phyloP scores from a whole-genome alignment of 2,888 invertebrate genomes.

The Gerris lacustris region DNA sequence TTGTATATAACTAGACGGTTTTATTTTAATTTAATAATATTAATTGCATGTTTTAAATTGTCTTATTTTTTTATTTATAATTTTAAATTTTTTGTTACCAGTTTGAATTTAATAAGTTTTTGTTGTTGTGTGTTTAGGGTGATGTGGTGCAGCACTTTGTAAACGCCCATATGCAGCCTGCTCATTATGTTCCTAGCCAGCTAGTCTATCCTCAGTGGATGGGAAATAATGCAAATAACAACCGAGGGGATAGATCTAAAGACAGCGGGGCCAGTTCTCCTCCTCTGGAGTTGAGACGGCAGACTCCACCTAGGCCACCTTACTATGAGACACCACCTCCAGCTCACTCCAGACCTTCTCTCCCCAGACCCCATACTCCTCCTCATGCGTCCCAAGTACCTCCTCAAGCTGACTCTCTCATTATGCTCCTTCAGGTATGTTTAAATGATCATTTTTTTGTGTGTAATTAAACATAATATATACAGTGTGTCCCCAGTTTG shows the following conservation, averaged over 20 bases:
- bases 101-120: too few relatives aligned
- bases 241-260: constrained; percentile 19
- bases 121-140: constrained; percentile 36
- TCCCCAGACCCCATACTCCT: constrained; percentile 64
- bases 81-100: too few relatives aligned
- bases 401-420: constrained; percentile 67
- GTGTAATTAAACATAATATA: constrained; percentile 31
- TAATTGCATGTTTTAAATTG: too few relatives aligned
- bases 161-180: constrained; percentile 36
- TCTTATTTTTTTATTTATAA: too few relatives aligned
- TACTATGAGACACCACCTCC: constrained; percentile 31
- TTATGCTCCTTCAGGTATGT: constrained; percentile 57
- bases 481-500: too few relatives aligned
- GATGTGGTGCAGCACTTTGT: constrained; percentile 35
- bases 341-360: constrained; percentile 39
- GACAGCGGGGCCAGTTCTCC: constrained; percentile 19
- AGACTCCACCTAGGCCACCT: constrained; percentile 2
- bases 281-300: constrained; percentile 27
- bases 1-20: too few relatives aligned
- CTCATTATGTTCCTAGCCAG: constrained; percentile 41
- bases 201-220: constrained; percentile 46
- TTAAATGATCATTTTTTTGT: too few relatives aligned
- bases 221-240: constrained; percentile 36
- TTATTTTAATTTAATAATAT: too few relatives aligned
- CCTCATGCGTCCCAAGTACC: constrained; percentile 49